Evolutionary conservation across 2,113 vertebrate genomes (phyloP).

Genomic region (Oreochromis aureus): DNA sequence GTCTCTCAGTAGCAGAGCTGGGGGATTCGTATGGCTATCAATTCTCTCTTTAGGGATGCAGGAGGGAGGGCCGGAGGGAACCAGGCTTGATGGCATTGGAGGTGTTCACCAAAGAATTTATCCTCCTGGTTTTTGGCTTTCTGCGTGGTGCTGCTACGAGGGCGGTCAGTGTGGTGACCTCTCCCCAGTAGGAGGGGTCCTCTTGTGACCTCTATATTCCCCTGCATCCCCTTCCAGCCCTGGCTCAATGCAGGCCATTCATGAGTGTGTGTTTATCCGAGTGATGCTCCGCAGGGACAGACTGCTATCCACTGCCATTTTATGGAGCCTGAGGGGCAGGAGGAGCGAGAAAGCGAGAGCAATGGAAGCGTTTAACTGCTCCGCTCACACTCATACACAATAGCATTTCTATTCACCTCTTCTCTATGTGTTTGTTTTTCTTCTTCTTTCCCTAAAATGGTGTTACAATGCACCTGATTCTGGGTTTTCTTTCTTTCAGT

Average conservation of each 20-base stretch:
- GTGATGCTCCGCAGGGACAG: slow-evolving; percentile 61
- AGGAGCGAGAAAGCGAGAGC: slow-evolving; percentile 1
- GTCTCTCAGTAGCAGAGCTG: slow-evolving; percentile 66
- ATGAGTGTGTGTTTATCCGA: slow-evolving; percentile 66
- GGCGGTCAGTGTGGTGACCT: slow-evolving; percentile 77
- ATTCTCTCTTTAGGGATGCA: slow-evolving; percentile 16
- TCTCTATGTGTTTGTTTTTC: slow-evolving; percentile 18
- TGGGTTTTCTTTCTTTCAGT: neutral
- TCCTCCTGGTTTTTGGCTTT: slow-evolving; percentile 68
- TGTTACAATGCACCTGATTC: slow-evolving; percentile 13
- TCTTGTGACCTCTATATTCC: slow-evolving; percentile 75
- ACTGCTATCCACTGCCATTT: slow-evolving; percentile 53
- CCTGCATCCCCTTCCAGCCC: slow-evolving; percentile 47
- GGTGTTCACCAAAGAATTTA: slow-evolving; percentile 73
- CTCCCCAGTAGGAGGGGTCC: slow-evolving; percentile 63
- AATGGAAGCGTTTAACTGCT: slow-evolving; percentile 45
- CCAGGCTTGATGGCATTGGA: neutral
- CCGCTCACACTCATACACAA: slow-evolving; percentile 38
- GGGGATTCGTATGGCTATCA: slow-evolving; percentile 61
- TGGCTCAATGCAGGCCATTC: slow-evolving; percentile 64
- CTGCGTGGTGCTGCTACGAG: slow-evolving; percentile 59
- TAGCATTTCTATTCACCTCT: slow-evolving; percentile 73
- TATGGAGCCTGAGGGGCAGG: slow-evolving; percentile 44
- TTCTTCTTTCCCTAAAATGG: neutral
- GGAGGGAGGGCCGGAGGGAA: neutral